Percentiles rank a stretch among this genome's conserved stretches.
Conservation (phyloP, 2,797 vertebrate species). For the Bovichtus diacanthus region DNA sequence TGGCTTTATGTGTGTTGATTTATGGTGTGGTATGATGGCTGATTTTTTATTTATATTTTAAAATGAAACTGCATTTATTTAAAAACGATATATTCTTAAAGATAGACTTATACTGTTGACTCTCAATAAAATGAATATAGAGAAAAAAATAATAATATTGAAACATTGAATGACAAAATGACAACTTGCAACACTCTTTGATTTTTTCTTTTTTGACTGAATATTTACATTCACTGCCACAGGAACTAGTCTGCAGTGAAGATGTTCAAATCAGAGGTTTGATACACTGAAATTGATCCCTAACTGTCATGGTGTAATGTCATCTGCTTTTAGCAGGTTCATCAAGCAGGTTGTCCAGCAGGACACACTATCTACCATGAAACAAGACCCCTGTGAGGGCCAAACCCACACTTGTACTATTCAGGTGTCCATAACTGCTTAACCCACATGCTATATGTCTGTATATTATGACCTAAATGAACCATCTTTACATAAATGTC, state of each 20-base stretch:
- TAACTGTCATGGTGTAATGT: slow-evolving; percentile 5
- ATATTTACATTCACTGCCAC: not conserved
- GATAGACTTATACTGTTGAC: not conserved
- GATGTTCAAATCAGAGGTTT: slow-evolving; percentile 10
- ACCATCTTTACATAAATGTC: slow-evolving; percentile 28
- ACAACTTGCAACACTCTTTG: too few species aligned
- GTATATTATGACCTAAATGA: slow-evolving; percentile 45
- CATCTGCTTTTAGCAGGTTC: slow-evolving; percentile 39
- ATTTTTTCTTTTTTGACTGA: too few species aligned
- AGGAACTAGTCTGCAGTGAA: not conserved
- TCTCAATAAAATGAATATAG: too few species aligned
- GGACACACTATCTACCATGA: slow-evolving; percentile 41
- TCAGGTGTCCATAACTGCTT: slow-evolving; percentile 3
- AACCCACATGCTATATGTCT: slow-evolving; percentile 27
- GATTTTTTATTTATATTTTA: not conserved
- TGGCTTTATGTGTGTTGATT: not conserved
- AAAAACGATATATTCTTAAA: not conserved
- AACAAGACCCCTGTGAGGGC: slow-evolving; percentile 32
- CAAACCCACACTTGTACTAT: slow-evolving; percentile 14
- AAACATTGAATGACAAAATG: too few species aligned
- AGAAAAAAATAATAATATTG: too few species aligned
- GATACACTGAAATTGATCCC: not conserved
- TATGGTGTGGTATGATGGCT: not conserved
- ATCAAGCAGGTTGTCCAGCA: not conserved
- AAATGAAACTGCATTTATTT: not conserved